Conservation (phyloP, 2,113 vertebrate species). For the Dissostichus mawsoni region DNA sequence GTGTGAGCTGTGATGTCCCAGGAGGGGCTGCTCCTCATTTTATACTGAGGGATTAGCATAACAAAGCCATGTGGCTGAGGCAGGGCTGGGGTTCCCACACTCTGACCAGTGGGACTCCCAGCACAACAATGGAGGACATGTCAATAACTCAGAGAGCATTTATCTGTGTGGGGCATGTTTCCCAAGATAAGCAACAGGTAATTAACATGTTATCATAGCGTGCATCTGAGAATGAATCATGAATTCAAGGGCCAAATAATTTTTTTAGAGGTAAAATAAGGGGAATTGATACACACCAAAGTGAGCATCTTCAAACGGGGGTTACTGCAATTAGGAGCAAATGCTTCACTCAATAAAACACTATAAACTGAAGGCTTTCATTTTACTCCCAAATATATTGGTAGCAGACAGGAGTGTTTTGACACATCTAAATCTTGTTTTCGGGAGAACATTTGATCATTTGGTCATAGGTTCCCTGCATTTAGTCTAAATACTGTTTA, state of each 20-base stretch:
- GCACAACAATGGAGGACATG: conserved; percentile 79
- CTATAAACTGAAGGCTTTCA: conserved; percentile 43
- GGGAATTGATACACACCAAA: conserved; percentile 5
- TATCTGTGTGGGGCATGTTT: conserved; percentile 75
- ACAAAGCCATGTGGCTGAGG: conserved; percentile 85
- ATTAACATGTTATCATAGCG: conserved; percentile 51
- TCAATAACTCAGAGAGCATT: conserved; percentile 80
- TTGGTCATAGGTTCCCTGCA: background rate
- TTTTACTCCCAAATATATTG: conserved; percentile 36
- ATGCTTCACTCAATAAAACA: conserved; percentile 66
- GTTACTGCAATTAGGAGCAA: conserved; percentile 42
- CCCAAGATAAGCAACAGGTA: conserved; percentile 80
- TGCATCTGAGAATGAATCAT: conserved; percentile 33
- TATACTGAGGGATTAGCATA: conserved; percentile 84
- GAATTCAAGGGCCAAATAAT: background rate
- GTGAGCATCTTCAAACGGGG: conserved; percentile 21
- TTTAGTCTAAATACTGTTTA: background rate
- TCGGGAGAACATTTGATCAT: background rate
- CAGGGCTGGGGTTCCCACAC: conserved; percentile 86
- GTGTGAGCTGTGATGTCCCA: conserved; percentile 63
- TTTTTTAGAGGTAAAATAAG: conserved; percentile 17
- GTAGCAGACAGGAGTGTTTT: background rate
- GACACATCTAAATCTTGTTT: background rate
- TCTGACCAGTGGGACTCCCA: conserved; percentile 81
- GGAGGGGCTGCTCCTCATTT: conserved; percentile 70